These are phyloP conservation scores for Altica lythri DNA, from an alignment of 2,888 invertebrate genomes.

Conservation along the genomic window DNA sequence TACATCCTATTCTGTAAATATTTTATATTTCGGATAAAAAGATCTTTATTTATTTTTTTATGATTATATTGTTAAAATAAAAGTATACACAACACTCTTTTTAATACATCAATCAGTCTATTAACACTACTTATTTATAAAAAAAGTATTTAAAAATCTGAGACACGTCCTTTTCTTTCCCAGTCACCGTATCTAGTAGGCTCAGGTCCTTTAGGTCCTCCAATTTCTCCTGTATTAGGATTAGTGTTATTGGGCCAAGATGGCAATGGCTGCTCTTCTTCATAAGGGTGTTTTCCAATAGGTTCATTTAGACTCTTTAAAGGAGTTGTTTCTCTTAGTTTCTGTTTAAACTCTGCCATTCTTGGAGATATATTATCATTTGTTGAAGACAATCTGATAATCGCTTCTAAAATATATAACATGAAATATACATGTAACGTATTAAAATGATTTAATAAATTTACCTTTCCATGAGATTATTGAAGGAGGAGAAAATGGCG, in stretches of 20 bases:
- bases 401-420: constrained; percentile 21
- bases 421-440: constrained; percentile 5
- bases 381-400: constrained; percentile 34
- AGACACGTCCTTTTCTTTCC: constrained; percentile 96
- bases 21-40: no score
- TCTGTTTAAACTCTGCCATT: constrained; percentile 74
- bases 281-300: constrained; percentile 70
- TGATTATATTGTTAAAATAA: no score
- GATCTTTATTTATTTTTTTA: no score
- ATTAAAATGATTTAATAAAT: no score
- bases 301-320: constrained; percentile 79
- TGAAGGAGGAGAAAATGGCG: constrained; percentile 42
- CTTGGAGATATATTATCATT: constrained; percentile 57
- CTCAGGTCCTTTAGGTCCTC: constrained; percentile 95
- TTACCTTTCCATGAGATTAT: constrained; percentile 40
- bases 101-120: no score
- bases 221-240: constrained; percentile 92
- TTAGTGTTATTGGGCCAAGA: constrained; percentile 87
- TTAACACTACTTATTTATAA: no score
- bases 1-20: no score
- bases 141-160: constrained; percentile 88
- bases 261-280: constrained; percentile 81
- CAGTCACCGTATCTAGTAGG: constrained; percentile 99
- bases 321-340: constrained; percentile 68
- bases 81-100: no score